phyloP scores from a whole-genome alignment of 2,113 vertebrate genomes.

The Anarrhichthys ocellatus region DNA sequence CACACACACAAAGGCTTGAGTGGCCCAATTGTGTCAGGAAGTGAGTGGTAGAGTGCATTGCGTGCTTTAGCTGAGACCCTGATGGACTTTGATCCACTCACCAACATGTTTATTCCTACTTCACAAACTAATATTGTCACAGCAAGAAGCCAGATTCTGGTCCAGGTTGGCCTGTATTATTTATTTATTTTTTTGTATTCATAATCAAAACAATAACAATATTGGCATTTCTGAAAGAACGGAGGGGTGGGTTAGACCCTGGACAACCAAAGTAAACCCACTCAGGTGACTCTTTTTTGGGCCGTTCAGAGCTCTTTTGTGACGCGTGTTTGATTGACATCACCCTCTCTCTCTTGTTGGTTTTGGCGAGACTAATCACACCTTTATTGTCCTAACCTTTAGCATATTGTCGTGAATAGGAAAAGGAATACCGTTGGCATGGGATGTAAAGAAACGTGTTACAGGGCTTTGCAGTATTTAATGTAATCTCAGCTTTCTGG shows the following conservation, averaged over 20 bases:
- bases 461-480: neutral
- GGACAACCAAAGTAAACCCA: neutral
- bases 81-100: constrained; percentile 18
- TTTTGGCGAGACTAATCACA: neutral
- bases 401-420: neutral
- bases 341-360: neutral
- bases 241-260: neutral
- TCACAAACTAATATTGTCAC: neutral
- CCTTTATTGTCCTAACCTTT: too few species aligned
- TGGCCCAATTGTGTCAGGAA: constrained; percentile 44
- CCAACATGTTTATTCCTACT: constrained; percentile 22
- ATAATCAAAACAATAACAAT: neutral
- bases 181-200: neutral
- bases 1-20: neutral
- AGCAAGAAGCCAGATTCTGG: neutral
- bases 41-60: neutral
- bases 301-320: neutral
- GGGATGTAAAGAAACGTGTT: too few species aligned
- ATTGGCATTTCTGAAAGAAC: neutral
- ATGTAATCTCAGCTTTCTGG: too few species aligned
- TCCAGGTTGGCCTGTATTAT: neutral
- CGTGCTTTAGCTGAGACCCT: constrained; percentile 27
- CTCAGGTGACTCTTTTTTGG: neutral
- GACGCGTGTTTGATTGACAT: neutral
- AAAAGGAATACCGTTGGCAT: neutral